These are phyloP conservation scores for Acanthurus leucopareius DNA, from an alignment of 2,797 vertebrate species.

Conservation along the genomic window DNA sequence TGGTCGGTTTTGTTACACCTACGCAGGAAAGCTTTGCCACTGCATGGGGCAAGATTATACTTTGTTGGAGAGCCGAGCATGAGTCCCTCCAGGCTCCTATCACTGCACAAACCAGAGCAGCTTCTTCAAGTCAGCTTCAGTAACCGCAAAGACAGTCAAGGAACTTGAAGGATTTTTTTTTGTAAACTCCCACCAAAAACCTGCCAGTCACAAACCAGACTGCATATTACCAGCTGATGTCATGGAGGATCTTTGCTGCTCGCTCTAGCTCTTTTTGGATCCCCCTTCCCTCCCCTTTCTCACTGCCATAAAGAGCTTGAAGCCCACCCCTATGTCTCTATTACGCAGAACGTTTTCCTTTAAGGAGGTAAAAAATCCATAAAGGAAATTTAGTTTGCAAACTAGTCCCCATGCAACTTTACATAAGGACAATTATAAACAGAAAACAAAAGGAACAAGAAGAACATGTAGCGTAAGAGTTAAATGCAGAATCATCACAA, in stretches of 20 bases:
- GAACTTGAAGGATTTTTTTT: constrained; percentile 26
- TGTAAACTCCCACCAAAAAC: constrained; percentile 48
- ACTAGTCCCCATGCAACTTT: constrained; percentile 31
- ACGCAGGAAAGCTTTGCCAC: constrained; percentile 53
- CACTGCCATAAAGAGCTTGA: constrained; percentile 65
- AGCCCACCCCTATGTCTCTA: constrained; percentile 33
- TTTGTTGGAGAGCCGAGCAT: constrained; percentile 67
- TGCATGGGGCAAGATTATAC: constrained; percentile 68
- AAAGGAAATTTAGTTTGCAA: constrained; percentile 71
- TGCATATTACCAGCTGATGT: constrained; percentile 62
- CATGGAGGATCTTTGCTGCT: constrained; percentile 57
- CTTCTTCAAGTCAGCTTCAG: constrained; percentile 39
- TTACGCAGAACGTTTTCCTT: constrained; percentile 68
- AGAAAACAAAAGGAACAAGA: constrained; percentile 4
- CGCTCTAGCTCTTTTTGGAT: constrained; percentile 35
- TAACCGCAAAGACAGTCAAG: constrained; percentile 6
- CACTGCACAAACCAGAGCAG: constrained; percentile 43
- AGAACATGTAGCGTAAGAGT: constrained; percentile 1
- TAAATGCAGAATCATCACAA: constrained; percentile 27
- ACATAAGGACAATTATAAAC: background rate
- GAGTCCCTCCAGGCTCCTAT: constrained; percentile 65
- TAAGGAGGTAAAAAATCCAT: constrained; percentile 72
- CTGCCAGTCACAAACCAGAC: constrained; percentile 69
- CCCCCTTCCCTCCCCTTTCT: constrained; percentile 14
- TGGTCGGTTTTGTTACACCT: constrained; percentile 46